A percentile compares a stretch with the other conserved stretches of the same genome.
Conservation (phyloP, 2,888 invertebrate species). For the Mythimna albipuncta region DNA sequence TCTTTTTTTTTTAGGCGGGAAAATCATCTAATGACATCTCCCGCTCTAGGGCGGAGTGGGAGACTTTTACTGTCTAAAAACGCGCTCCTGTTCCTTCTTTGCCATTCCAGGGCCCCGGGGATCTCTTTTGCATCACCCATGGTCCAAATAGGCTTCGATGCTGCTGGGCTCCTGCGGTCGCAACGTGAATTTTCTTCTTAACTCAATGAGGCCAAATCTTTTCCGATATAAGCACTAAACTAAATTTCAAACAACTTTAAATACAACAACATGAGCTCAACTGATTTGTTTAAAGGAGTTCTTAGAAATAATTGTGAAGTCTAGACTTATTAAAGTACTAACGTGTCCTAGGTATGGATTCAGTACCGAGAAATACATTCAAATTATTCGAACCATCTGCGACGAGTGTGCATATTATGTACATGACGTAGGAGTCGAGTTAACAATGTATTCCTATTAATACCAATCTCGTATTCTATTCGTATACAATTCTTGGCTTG, state of each 20-base stretch:
- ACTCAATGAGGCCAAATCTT: not conserved
- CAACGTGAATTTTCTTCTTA: too few relatives aligned
- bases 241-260: not conserved
- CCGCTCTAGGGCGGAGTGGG: too few relatives aligned
- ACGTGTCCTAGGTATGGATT: not conserved
- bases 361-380: slow-evolving; percentile 9
- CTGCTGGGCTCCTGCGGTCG: too few relatives aligned
- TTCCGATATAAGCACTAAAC: not conserved
- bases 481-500: slow-evolving; percentile 17
- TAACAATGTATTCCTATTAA: slow-evolving; percentile 24
- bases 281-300: not conserved
- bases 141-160: too few relatives aligned
- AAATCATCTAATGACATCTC: too few relatives aligned
- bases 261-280: not conserved
- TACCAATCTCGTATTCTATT: slow-evolving; percentile 8
- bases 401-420: slow-evolving; percentile 10
- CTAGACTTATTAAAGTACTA: slow-evolving; percentile 21
- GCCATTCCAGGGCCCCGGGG: too few relatives aligned
- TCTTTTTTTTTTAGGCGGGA: too few relatives aligned
- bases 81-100: too few relatives aligned
- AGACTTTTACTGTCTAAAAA: too few relatives aligned
- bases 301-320: not conserved
- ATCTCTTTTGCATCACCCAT: too few relatives aligned
- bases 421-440: slow-evolving; percentile 16
- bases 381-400: slow-evolving; percentile 6